These are phyloP conservation scores for Patella depressa DNA, from an alignment of 2,888 invertebrate genomes.

Conservation along the genomic window DNA sequence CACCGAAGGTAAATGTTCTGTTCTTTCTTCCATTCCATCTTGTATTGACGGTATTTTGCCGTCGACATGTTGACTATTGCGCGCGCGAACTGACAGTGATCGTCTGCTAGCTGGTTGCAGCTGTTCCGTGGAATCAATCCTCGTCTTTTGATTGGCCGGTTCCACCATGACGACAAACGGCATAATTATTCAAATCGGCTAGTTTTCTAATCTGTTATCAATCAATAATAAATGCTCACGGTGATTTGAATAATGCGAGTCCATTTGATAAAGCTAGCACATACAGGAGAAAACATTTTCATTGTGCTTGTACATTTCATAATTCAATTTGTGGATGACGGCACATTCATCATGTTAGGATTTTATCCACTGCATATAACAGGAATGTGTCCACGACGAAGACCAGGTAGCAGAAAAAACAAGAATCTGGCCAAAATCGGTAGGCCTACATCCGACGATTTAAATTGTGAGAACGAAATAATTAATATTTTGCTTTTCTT, in stretches of 20 bases:
- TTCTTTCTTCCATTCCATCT: conserved; percentile 33
- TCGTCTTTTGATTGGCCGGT: conserved; percentile 60
- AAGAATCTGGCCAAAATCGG: too few relatives aligned
- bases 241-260: background rate
- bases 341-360: too few relatives aligned
- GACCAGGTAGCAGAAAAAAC: too few relatives aligned
- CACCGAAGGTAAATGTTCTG: conserved; percentile 28
- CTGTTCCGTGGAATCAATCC: conserved; percentile 66
- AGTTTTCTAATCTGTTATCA: background rate
- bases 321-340: too few relatives aligned
- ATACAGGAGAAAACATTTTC: too few relatives aligned
- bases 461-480: too few relatives aligned
- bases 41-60: conserved; percentile 22
- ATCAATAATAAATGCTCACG: conserved; percentile 2
- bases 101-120: conserved; percentile 33
- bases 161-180: conserved; percentile 53
- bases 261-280: background rate
- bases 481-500: too few relatives aligned
- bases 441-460: too few relatives aligned
- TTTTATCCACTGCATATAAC: too few relatives aligned
- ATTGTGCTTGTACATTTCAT: too few relatives aligned
- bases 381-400: too few relatives aligned
- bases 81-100: conserved; percentile 7
- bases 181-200: conserved; percentile 9
- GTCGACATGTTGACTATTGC: background rate